Base-by-base conservation (phyloP, 2,888 invertebrate species). In the Patella depressa region DNA sequence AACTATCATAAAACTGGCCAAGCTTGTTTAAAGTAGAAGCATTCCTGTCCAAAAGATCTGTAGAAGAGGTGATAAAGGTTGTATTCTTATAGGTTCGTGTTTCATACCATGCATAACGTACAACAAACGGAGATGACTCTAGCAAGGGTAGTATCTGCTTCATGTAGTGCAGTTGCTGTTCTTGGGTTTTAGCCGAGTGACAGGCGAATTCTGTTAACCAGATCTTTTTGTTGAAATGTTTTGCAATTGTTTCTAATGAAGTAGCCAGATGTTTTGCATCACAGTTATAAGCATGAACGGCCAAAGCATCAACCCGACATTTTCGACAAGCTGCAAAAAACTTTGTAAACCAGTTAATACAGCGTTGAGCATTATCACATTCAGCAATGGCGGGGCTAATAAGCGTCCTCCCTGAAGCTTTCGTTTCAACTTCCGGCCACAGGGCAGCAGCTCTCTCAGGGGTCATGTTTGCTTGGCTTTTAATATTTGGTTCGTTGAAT, bases 401-500 rank as follows among this genome's bases (percentile, higher is more conserved):
- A 57, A 86, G 79, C 2, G 80, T 76, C 29, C 77, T 76, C 2
- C 82, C 81, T 11, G 76, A 72, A 17, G 80, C 72, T 71, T 77
- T 75, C 14, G 71, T 55, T 74, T 85, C 84, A 5, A 85, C 73
- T 73, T 82, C 78, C n/a, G 75, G 79, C 86, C 86, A 86, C 17
- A 81, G 75, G 4, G 1, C 17, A 14, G 84, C 86, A 1, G 85
- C 86, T 53, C 80, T 78, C 53, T 80, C 73, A 0, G 86, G 81
- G 0, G 80, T 81, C 70, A 86, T 72, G 75, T 85, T 84, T 53
- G 85, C 79, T 77, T 85, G 85, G 12, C 75, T 72, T 4, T 75
- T 53, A 77, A 81, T 77, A 75, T 86, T 86, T 59, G 86, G 86
- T 77, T 86, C 86, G 65, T 86, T 86, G 78, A 83, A 86, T 7